Evolutionary conservation across 2,888 invertebrate genomes (phyloP), one percentile per base, ranked within the genome.

Genomic region (Neocrepidodera transversa): DNA sequence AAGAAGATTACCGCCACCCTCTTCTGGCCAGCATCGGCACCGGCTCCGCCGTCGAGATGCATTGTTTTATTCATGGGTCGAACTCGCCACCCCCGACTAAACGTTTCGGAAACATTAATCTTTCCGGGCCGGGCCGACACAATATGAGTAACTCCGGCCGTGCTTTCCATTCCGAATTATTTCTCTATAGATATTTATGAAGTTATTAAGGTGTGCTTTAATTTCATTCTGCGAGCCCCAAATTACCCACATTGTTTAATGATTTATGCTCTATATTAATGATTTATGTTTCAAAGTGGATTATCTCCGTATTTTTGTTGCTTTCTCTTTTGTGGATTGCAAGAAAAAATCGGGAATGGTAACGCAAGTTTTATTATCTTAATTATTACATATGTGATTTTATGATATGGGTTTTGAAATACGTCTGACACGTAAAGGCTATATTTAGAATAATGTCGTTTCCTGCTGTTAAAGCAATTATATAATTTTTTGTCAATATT

Each of bases 51-150:
- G 63, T 52, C 56, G 54, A 56, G 62, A 62, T 61, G 58, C 62
- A 62, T 67, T 68, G 68, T 68, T 68, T 68, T 68, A 68, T 68
- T 68, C 68, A 68, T 68, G 62, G 65, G 61, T 62, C 62, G 59
- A 58, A 58, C 60, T 65, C 63, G 63, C 66, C 66, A 66, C 65
- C 68, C 68, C 67, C 63, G 52, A 62, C 66, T 69, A 70, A 69
- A 71, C 68, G 69, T 64, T 68, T 62, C 69, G 60, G 62, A 66
- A 66, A 64, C 71, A 71, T 71, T 70, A 70, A 70, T 70, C 70
- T 70, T 69, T 60, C 63, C 58, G 53, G 51, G 52, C 47, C 42
- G 49, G 59, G 55, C 61, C 50, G 53, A 50, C 52, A 58, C 61
- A 61, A 62, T 64, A 64, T 58, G 47, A 51, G 59, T 52, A 56